phyloP scores from a whole-genome alignment of 1,140 invertebrate genomes.

The Plectrocnemia conspersa region DNA sequence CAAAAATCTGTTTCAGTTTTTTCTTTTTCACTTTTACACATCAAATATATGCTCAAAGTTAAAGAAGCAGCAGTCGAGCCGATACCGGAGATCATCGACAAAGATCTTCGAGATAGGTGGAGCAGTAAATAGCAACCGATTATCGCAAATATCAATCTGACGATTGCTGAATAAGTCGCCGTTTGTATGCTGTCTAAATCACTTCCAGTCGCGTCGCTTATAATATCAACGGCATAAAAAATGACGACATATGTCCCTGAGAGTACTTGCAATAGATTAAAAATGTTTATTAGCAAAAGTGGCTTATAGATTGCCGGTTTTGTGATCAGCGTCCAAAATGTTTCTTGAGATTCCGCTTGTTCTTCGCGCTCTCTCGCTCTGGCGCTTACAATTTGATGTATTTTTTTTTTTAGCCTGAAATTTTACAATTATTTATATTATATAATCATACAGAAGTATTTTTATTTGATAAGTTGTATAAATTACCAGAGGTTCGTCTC shows the following conservation, averaged over 20 bases:
- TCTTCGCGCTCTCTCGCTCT: conserved; percentile 50
- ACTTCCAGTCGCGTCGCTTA: conserved; percentile 53
- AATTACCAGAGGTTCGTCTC: conserved; percentile 54
- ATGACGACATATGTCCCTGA: conserved; percentile 70
- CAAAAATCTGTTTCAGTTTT: conserved; percentile 43
- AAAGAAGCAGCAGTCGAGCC: conserved; percentile 61
- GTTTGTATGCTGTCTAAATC: conserved; percentile 51
- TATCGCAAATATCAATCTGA: conserved; percentile 59
- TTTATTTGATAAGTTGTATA: conserved; percentile 8
- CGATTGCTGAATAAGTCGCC: conserved; percentile 61
- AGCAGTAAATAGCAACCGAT: conserved; percentile 60
- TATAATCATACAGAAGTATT: conserved; percentile 9
- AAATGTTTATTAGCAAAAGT: conserved; percentile 63
- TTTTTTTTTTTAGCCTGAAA: conserved; percentile 53
- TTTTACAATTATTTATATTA: conserved; percentile 3
- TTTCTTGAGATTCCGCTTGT: conserved; percentile 42
- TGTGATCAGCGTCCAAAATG: conserved; percentile 49
- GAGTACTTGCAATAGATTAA: conserved; percentile 65
- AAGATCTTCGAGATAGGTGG: conserved; percentile 56
- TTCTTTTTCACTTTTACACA: conserved; percentile 42
- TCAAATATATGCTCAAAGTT: conserved; percentile 52
- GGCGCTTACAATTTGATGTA: conserved; percentile 51
- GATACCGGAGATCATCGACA: conserved; percentile 59
- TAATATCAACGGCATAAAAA: conserved; percentile 69
- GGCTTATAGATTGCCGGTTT: conserved; percentile 62